phyloP scores from a whole-genome alignment of 2,888 invertebrate genomes.

The Mamestra brassicae region DNA sequence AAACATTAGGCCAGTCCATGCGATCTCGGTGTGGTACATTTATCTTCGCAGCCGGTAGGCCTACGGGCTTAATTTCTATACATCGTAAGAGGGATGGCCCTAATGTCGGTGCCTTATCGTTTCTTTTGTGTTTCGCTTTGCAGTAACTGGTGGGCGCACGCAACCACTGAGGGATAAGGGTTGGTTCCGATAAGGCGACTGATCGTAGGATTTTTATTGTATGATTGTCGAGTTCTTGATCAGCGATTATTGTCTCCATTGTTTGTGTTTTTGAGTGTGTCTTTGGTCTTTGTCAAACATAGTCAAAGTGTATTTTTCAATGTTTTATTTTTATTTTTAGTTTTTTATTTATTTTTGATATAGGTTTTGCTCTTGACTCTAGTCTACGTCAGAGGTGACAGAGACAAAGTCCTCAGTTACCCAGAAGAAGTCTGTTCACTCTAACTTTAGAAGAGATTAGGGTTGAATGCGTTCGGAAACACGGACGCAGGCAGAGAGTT shows the following conservation, averaged over 20 bases:
- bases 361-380: too few relatives aligned
- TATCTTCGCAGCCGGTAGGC: slow-evolving; percentile 63
- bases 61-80: slow-evolving; percentile 77
- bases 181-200: slow-evolving; percentile 42
- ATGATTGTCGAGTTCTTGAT: not conserved
- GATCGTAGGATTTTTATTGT: slow-evolving; percentile 8
- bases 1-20: slow-evolving; percentile 63
- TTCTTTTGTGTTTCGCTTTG: slow-evolving; percentile 80
- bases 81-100: slow-evolving; percentile 74
- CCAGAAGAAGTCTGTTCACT: too few relatives aligned
- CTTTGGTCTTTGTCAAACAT: not conserved
- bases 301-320: not conserved
- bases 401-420: too few relatives aligned
- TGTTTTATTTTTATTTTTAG: too few relatives aligned
- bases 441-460: too few relatives aligned
- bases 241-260: not conserved
- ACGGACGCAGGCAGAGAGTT: too few relatives aligned
- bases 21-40: slow-evolving; percentile 66
- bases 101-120: slow-evolving; percentile 78
- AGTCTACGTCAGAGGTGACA: too few relatives aligned
- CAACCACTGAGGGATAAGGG: slow-evolving; percentile 64
- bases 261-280: not conserved
- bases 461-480: too few relatives aligned
- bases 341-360: too few relatives aligned
- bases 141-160: slow-evolving; percentile 75